Conservation (phyloP, 37 sponge, comb jelly and placozoan genomes). For the Cladorhizidae sp. region DNA sequence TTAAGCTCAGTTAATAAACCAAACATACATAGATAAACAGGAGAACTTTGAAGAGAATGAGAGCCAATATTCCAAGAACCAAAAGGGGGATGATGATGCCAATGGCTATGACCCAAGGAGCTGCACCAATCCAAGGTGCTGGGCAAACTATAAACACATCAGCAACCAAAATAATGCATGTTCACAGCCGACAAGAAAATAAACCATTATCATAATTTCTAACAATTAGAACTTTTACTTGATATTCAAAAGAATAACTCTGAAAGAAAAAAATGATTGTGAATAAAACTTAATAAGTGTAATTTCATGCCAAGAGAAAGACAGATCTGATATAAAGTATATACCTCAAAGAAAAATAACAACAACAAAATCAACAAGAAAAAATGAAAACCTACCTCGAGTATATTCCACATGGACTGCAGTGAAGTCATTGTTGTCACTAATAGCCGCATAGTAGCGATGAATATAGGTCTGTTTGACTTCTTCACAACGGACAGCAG, state of each 20-base stretch:
- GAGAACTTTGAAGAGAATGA: constrained; percentile 34
- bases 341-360: no score
- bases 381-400: constrained; percentile 10
- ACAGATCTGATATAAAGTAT: no score
- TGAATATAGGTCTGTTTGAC: neutral
- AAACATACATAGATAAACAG: constrained; percentile 36
- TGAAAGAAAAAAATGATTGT: neutral
- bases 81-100: constrained; percentile 31
- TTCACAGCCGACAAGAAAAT: no score
- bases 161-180: no score
- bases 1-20: no score
- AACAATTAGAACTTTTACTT: no score
- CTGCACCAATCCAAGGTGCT: neutral
- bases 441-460: constrained; percentile 27
- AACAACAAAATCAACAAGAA: neutral
- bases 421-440: neutral
- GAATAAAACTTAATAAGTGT: no score
- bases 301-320: no score
- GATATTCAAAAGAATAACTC: no score
- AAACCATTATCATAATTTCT: no score
- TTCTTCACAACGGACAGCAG: constrained; percentile 25
- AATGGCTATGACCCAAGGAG: constrained; percentile 47
- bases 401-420: constrained; percentile 34
- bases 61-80: constrained; percentile 37
- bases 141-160: constrained; percentile 8